Evolutionary conservation across 1,140 invertebrate genomes (phyloP).

Genomic region (Oedothorax gibbosus): DNA sequence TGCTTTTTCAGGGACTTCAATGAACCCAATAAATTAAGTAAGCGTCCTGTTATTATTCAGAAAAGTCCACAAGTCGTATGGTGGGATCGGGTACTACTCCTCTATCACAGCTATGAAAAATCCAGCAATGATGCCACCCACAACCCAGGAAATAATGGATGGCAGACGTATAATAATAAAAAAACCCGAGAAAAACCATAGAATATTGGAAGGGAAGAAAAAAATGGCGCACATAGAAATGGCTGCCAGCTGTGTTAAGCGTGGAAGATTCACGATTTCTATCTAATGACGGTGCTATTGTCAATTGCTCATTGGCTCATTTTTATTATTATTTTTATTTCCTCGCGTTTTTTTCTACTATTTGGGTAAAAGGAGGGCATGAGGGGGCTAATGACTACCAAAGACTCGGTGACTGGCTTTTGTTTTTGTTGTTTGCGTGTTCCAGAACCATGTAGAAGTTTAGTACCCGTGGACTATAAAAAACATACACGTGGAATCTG

Average conservation of each 20-base stretch:
- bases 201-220: not conserved
- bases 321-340: constrained; percentile 18
- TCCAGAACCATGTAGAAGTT: constrained; percentile 2
- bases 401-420: constrained; percentile 57
- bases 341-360: constrained; percentile 33
- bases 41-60: too few species aligned
- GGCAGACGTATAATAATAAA: constrained; percentile 23
- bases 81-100: too few species aligned
- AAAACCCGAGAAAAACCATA: constrained; percentile 24
- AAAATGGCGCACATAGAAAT: constrained; percentile 13
- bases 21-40: too few species aligned
- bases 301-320: constrained; percentile 58
- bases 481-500: constrained; percentile 23
- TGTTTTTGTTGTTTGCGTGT: constrained; percentile 32
- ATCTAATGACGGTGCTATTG: constrained; percentile 56
- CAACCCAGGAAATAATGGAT: constrained; percentile 58
- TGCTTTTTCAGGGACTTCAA: too few species aligned
- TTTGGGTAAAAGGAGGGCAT: constrained; percentile 25
- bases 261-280: constrained; percentile 52
- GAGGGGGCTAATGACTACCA: constrained; percentile 49
- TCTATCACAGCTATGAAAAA: constrained; percentile 41
- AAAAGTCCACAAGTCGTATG: too few species aligned
- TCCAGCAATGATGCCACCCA: constrained; percentile 53
- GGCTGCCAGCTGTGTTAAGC: constrained; percentile 43
- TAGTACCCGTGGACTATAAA: constrained; percentile 10